These are phyloP conservation scores for Aradophagus sp. DNA, from an alignment of 1,140 invertebrate genomes.

Conservation along the genomic window DNA sequence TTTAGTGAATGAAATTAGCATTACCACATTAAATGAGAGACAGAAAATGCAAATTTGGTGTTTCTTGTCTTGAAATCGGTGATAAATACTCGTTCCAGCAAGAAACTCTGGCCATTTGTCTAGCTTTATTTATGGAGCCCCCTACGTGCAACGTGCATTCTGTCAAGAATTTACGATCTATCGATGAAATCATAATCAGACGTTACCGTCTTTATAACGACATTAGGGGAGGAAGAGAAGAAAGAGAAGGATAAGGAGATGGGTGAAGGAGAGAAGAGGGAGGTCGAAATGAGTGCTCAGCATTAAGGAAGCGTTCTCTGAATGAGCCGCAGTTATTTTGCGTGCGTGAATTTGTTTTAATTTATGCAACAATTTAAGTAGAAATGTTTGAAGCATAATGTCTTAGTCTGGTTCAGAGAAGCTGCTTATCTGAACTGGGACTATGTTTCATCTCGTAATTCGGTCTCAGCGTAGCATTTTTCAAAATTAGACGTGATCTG, in stretches of 20 bases:
- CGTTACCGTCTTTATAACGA: constrained; percentile 49
- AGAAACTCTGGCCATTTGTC: constrained; percentile 43
- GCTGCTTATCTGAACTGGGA: constrained; percentile 9
- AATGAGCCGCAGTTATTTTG: constrained; percentile 11
- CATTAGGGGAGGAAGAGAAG: neutral
- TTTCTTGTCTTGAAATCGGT: constrained; percentile 46
- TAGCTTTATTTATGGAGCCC: constrained; percentile 48
- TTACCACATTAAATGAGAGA: constrained; percentile 46
- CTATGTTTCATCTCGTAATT: constrained; percentile 38
- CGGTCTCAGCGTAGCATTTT: constrained; percentile 36
- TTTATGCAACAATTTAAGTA: constrained; percentile 44
- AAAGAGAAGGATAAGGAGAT: neutral
- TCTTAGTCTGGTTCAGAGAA: constrained; percentile 32
- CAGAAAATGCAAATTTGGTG: constrained; percentile 51
- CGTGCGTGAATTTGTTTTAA: constrained; percentile 43
- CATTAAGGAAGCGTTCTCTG: constrained; percentile 13
- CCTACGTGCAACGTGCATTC: constrained; percentile 52
- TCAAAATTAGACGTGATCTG: constrained; percentile 59
- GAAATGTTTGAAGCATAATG: constrained; percentile 32
- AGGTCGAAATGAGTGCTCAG: neutral
- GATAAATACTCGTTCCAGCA: constrained; percentile 48
- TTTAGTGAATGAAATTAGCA: constrained; percentile 45
- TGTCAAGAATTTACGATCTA: constrained; percentile 54
- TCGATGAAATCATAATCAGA: constrained; percentile 54
- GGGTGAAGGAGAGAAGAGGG: neutral